These are phyloP conservation scores for Hedychridium roseum DNA, from an alignment of 2,888 invertebrate species.

Conservation along the genomic window DNA sequence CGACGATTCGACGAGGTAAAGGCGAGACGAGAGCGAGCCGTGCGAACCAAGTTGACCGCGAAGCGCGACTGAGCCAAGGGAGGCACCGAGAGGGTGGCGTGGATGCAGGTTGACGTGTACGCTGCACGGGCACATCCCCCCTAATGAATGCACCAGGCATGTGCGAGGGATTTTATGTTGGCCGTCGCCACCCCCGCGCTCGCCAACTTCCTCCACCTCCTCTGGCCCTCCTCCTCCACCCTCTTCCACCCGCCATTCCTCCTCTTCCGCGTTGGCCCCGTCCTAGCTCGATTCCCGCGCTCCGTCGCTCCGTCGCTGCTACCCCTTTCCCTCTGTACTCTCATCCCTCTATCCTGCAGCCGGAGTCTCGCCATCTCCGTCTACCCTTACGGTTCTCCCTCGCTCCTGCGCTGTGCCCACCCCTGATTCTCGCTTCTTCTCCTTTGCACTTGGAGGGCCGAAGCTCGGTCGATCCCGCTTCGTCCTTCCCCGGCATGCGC, in stretches of 20 bases:
- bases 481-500: too few relatives aligned
- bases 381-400: conserved; percentile 6
- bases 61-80: conserved; percentile 46
- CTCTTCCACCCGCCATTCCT: conserved; percentile 13
- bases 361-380: conserved; percentile 8
- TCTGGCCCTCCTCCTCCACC: conserved; percentile 23
- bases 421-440: conserved; percentile 12
- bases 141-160: conserved; percentile 63
- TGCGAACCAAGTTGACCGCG: conserved; percentile 41
- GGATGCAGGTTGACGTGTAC: conserved; percentile 56
- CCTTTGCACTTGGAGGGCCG: neutral
- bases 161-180: conserved; percentile 64
- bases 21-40: conserved; percentile 35
- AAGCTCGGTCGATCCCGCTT: too few relatives aligned
- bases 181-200: conserved; percentile 39
- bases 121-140: conserved; percentile 61
- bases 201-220: conserved; percentile 21
- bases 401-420: conserved; percentile 20
- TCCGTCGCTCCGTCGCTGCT: conserved; percentile 9
- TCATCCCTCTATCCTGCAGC: conserved; percentile 3
- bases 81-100: conserved; percentile 45
- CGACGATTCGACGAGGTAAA: conserved; percentile 9
- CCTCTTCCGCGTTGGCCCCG: conserved; percentile 14
- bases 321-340: neutral
- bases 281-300: conserved; percentile 9